Conservation (phyloP, 2,113 vertebrate species). For the Barbus barbus region DNA sequence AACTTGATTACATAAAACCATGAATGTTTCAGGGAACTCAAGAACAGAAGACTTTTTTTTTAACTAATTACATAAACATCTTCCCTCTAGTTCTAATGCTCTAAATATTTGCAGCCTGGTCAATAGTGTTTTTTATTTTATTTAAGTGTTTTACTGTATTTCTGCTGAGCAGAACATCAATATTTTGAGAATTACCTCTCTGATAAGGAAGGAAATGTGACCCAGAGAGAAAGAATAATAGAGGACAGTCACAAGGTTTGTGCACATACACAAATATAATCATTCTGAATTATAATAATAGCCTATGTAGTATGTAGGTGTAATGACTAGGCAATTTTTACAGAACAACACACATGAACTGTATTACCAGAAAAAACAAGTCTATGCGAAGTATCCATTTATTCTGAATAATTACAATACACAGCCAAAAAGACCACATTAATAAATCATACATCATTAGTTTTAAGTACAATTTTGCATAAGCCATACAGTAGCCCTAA, state of each 20-base stretch:
- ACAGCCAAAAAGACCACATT: neutral
- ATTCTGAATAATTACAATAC: neutral
- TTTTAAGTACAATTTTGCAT: neutral
- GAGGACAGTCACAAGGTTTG: neutral
- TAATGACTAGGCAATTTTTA: neutral
- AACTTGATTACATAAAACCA: neutral
- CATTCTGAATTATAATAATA: neutral
- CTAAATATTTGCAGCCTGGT: neutral
- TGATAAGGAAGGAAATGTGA: slow-evolving; percentile 11
- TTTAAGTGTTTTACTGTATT: neutral
- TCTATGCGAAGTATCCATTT: neutral
- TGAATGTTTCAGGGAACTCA: neutral
- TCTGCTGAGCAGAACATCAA: neutral
- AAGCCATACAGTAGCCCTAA: neutral
- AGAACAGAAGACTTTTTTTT: neutral
- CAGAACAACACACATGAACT: neutral
- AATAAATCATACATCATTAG: neutral
- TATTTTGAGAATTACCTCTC: slow-evolving; percentile 4
- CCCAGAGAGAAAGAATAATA: neutral
- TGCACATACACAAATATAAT: neutral
- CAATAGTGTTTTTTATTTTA: neutral
- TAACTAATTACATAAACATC: neutral
- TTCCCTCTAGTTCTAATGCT: neutral
- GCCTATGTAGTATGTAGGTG: neutral
- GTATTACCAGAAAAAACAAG: neutral